Evolutionary conservation across 2,888 invertebrate genomes (phyloP).

Genomic region (Tachystola acroxantha): DNA sequence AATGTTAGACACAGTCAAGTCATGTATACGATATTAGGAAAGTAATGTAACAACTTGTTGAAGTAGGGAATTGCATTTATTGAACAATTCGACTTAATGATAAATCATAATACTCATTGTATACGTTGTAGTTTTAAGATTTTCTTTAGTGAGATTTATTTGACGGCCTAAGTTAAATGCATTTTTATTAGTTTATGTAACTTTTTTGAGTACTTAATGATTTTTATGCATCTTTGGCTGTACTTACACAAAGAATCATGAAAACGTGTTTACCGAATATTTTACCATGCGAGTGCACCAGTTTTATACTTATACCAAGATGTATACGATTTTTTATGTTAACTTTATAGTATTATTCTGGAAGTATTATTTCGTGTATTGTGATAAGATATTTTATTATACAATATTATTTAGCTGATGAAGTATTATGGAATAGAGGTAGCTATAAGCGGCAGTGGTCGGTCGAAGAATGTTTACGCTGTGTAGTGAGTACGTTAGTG

Average conservation of each 20-base stretch:
- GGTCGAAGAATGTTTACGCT: constrained; percentile 60
- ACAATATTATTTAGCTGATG: constrained; percentile 61
- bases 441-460: constrained; percentile 60
- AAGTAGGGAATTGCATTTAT: constrained; percentile 70
- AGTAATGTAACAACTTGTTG: constrained; percentile 57
- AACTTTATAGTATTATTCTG: constrained; percentile 70
- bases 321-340: constrained; percentile 68
- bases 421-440: constrained; percentile 63
- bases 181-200: constrained; percentile 38
- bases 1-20: constrained; percentile 50
- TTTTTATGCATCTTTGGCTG: constrained; percentile 29
- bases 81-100: constrained; percentile 58
- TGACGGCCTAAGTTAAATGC: constrained; percentile 28
- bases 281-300: constrained; percentile 43
- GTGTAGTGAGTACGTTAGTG: constrained; percentile 62
- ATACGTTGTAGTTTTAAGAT: constrained; percentile 69
- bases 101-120: constrained; percentile 73
- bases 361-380: constrained; percentile 71
- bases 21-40: constrained; percentile 65
- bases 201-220: constrained; percentile 42
- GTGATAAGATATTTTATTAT: constrained; percentile 70
- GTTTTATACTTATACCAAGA: constrained; percentile 38
- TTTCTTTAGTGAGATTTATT: constrained; percentile 67
- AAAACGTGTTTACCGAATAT: constrained; percentile 37
- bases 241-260: constrained; percentile 44